Conservation (phyloP, 2,797 vertebrate species). For the Enteromius fasciolatus region DNA sequence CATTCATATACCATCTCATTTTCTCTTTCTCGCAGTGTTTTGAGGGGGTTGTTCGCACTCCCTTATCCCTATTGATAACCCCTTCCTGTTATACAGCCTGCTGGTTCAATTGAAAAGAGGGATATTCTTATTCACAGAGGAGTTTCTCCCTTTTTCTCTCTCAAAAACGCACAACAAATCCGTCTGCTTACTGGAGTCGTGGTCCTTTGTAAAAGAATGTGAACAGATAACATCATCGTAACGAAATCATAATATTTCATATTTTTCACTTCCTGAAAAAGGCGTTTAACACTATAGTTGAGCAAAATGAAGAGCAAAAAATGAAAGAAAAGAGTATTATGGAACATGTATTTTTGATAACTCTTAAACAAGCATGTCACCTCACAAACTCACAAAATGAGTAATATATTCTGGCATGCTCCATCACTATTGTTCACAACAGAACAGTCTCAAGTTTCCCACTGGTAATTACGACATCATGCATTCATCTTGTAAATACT, state of each 20-base stretch:
- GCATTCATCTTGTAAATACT: neutral
- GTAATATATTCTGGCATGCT: neutral
- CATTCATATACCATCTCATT: slow-evolving; percentile 12
- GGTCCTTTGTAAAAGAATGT: neutral
- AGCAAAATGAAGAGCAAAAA: neutral
- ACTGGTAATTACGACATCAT: neutral
- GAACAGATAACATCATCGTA: neutral
- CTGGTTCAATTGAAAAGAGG: slow-evolving; percentile 58
- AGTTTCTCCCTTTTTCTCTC: slow-evolving; percentile 32
- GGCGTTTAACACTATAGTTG: neutral
- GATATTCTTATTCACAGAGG: slow-evolving; percentile 52
- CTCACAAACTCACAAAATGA: neutral
- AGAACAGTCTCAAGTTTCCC: neutral
- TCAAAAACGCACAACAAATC: slow-evolving; percentile 7
- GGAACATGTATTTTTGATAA: slow-evolving; percentile 8
- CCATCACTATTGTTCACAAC: neutral
- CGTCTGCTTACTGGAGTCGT: neutral
- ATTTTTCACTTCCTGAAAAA: slow-evolving; percentile 1
- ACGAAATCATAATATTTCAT: neutral
- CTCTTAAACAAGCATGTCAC: neutral
- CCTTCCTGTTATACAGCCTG: slow-evolving; percentile 55
- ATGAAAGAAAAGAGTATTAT: slow-evolving; percentile 1
- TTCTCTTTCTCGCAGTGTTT: slow-evolving; percentile 22
- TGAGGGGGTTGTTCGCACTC: slow-evolving; percentile 43
- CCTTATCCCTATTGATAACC: slow-evolving; percentile 51